These are phyloP conservation scores for Zoanthus gigantus DNA, from an alignment of 92 coral and sea anemone species.

Conservation along the genomic window DNA sequence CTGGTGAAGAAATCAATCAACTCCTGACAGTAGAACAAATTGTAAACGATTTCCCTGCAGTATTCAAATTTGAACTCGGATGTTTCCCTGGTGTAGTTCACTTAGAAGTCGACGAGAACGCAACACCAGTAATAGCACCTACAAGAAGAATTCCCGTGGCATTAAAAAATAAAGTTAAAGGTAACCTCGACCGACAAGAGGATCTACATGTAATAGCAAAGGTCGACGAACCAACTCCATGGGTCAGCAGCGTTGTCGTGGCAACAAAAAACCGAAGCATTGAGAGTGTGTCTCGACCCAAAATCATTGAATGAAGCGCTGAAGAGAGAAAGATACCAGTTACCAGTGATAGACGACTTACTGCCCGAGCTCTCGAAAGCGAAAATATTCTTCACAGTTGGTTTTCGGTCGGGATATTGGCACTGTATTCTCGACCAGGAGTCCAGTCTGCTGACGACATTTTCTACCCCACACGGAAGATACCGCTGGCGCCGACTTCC, in stretches of 20 bases:
- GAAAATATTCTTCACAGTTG: slow-evolving; percentile 42
- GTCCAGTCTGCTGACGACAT: slow-evolving; percentile 40
- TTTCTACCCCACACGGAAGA: slow-evolving; percentile 32
- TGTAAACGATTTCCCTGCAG: not conserved
- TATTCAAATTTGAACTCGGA: not conserved
- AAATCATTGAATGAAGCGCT: slow-evolving; percentile 13
- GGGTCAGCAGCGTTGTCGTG: slow-evolving; percentile 50
- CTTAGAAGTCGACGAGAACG: not conserved
- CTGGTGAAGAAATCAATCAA: slow-evolving; percentile 10
- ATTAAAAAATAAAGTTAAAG: slow-evolving; percentile 15
- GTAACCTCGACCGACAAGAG: slow-evolving; percentile 26
- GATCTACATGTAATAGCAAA: slow-evolving; percentile 17
- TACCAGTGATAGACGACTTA: slow-evolving; percentile 28
- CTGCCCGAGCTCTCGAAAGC: slow-evolving; percentile 38
- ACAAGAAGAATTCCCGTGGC: slow-evolving; percentile 18
- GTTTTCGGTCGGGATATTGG: slow-evolving; percentile 13
- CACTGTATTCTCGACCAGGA: slow-evolving; percentile 31
- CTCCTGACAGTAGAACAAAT: slow-evolving; percentile 8
- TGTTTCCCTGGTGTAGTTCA: not conserved
- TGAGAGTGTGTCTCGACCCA: slow-evolving; percentile 38
- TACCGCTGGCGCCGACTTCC: slow-evolving; percentile 47
- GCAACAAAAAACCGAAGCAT: slow-evolving; percentile 10
- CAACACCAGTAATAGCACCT: slow-evolving; percentile 1
- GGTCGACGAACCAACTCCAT: slow-evolving; percentile 46
- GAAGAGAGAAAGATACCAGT: slow-evolving; percentile 12